These are phyloP conservation scores for Tretioscincus oriximinensis DNA, from an alignment of 2,113 vertebrate species.

Conservation along the genomic window DNA sequence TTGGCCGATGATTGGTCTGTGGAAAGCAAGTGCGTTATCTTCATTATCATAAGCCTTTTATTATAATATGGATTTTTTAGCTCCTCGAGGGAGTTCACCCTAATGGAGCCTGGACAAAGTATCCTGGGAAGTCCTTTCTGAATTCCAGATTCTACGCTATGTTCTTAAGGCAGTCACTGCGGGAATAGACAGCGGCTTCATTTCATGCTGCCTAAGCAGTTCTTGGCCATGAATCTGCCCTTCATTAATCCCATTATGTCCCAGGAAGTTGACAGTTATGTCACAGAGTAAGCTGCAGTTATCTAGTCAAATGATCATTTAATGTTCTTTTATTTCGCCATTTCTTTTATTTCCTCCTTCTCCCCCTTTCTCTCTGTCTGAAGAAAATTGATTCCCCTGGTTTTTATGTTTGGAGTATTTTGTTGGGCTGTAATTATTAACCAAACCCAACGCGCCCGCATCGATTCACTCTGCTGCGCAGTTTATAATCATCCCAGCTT, in stretches of 20 bases:
- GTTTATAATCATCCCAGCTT: slow-evolving; percentile 53
- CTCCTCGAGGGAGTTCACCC: neutral
- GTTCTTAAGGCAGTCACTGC: neutral
- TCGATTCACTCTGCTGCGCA: slow-evolving; percentile 49
- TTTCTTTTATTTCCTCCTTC: slow-evolving; percentile 29
- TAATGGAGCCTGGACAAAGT: neutral
- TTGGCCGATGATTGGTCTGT: too few species aligned
- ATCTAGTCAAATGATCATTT: slow-evolving; percentile 71
- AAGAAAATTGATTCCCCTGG: slow-evolving; percentile 71
- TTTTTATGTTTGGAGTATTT: slow-evolving; percentile 63
- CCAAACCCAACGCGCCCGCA: slow-evolving; percentile 47
- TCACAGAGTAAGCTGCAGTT: slow-evolving; percentile 63
- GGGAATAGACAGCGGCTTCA: neutral
- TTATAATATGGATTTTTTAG: too few species aligned
- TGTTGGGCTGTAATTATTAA: slow-evolving; percentile 68
- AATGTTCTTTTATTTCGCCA: slow-evolving; percentile 66
- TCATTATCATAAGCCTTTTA: too few species aligned
- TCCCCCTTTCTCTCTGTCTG: slow-evolving; percentile 24
- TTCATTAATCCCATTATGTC: slow-evolving; percentile 62
- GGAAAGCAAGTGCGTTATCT: too few species aligned
- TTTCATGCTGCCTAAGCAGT: neutral
- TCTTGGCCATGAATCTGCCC: slow-evolving; percentile 44
- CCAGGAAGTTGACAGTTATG: slow-evolving; percentile 60
- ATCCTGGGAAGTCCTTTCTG: neutral
- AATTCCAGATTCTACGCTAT: neutral